A percentile compares a stretch with the other conserved stretches of the same genome.
These are phyloP conservation scores for Drosophila parthenogenetica DNA, from an alignment of 2,888 invertebrate species.

Conservation along the genomic window DNA sequence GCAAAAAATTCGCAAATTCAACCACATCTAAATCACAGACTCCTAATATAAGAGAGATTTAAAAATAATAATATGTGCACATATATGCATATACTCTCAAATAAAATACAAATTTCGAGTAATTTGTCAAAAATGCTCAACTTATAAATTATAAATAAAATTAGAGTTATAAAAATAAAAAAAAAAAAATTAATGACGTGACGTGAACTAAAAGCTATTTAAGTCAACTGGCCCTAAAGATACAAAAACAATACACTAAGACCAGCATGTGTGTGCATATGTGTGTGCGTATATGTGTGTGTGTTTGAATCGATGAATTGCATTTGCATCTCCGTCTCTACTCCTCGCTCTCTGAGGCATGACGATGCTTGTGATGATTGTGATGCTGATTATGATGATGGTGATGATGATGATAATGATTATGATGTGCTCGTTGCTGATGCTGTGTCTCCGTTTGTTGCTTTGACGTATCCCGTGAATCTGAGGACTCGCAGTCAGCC, in stretches of 20 bases:
- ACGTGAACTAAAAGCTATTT: slow-evolving; percentile 66
- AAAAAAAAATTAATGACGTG: slow-evolving; percentile 44
- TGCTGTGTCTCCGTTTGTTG: slow-evolving; percentile 54
- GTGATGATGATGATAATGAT: slow-evolving; percentile 47
- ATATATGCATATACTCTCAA: slow-evolving; percentile 45
- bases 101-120: slow-evolving; percentile 67
- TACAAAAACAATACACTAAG: slow-evolving; percentile 58
- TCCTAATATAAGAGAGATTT: slow-evolving; percentile 80
- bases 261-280: slow-evolving; percentile 48
- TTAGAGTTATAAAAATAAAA: slow-evolving; percentile 36
- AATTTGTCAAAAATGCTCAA: slow-evolving; percentile 55
- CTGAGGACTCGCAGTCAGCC: slow-evolving; percentile 38
- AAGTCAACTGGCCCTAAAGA: slow-evolving; percentile 68
- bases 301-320: slow-evolving; percentile 33
- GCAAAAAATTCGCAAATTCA: slow-evolving; percentile 72
- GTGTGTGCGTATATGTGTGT: slow-evolving; percentile 30
- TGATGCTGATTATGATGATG: slow-evolving; percentile 51
- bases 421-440: slow-evolving; percentile 43
- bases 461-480: slow-evolving; percentile 41
- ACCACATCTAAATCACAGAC: slow-evolving; percentile 84
- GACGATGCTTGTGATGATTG: slow-evolving; percentile 68
- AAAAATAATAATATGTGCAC: slow-evolving; percentile 44
- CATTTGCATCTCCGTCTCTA: slow-evolving; percentile 35
- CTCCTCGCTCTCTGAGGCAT: slow-evolving; percentile 47
- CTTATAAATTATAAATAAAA: slow-evolving; percentile 56